Conservation (phyloP, 2,797 vertebrate genomes). For the Bufotes viridis region DNA sequence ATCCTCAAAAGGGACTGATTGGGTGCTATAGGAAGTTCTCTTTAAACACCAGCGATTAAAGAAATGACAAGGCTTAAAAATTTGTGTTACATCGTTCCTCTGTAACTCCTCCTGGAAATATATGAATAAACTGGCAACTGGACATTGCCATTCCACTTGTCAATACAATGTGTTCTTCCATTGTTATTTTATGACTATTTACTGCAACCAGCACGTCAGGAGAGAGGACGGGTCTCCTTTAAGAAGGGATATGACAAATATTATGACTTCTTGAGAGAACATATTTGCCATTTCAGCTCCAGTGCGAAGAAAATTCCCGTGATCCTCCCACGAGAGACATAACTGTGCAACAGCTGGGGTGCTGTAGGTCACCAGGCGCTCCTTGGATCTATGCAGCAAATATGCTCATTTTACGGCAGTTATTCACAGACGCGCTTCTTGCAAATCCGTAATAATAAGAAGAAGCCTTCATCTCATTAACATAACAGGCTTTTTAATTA, state of each 20-base stretch:
- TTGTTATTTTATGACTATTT: too few species aligned
- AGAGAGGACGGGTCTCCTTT: neutral
- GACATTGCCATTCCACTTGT: too few species aligned
- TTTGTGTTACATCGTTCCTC: too few species aligned
- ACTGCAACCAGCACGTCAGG: too few species aligned
- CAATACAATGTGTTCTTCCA: too few species aligned
- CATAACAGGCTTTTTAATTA: slow-evolving; percentile 57
- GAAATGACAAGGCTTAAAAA: too few species aligned
- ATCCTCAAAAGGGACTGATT: too few species aligned
- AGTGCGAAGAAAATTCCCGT: neutral
- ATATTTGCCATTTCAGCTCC: slow-evolving; percentile 20
- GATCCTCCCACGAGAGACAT: neutral
- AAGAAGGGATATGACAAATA: neutral
- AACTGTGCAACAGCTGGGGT: neutral
- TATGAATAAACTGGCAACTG: too few species aligned
- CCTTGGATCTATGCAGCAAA: slow-evolving; percentile 1
- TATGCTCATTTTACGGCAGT: slow-evolving; percentile 21
- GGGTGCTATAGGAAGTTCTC: too few species aligned
- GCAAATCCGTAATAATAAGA: slow-evolving; percentile 10
- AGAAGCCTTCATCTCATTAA: slow-evolving; percentile 40
- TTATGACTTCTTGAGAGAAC: neutral
- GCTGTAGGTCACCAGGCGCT: slow-evolving; percentile 10
- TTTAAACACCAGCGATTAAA: too few species aligned
- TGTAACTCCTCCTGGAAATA: too few species aligned
- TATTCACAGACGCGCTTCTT: slow-evolving; percentile 10